A percentile compares a stretch with the other conserved stretches of the same genome.
Conservation (phyloP, 2,888 invertebrate genomes). For the Choristoneura rosaceana region DNA sequence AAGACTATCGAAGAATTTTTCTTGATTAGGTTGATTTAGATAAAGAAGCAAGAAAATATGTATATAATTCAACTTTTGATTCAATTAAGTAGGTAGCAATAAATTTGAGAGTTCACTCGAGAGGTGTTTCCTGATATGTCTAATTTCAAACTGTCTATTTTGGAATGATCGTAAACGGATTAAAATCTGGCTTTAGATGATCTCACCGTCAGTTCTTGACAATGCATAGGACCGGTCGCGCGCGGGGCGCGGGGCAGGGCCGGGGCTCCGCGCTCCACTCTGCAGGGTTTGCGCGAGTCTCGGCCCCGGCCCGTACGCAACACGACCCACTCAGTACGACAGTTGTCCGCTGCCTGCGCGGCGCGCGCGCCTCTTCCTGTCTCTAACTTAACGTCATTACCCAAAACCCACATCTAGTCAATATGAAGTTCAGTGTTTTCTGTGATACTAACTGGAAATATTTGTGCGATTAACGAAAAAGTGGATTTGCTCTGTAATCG, state of each 20-base stretch:
- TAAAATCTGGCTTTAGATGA: conserved; percentile 73
- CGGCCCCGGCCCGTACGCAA: conserved; percentile 60
- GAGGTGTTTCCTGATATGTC: background rate
- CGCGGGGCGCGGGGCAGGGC: conserved; percentile 62
- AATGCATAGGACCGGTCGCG: conserved; percentile 82
- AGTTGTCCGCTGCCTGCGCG: conserved; percentile 76
- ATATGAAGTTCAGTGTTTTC: conserved; percentile 66
- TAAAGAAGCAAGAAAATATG: no score
- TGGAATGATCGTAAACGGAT: conserved; percentile 64
- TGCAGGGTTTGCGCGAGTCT: conserved; percentile 80
- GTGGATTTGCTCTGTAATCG: conserved; percentile 64
- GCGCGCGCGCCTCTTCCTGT: conserved; percentile 73
- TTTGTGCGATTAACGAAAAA: conserved; percentile 63
- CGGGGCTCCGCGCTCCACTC: conserved; percentile 50
- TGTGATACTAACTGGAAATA: conserved; percentile 49
- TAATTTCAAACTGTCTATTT: conserved; percentile 42
- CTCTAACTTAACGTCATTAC: conserved; percentile 63
- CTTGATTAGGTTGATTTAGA: no score
- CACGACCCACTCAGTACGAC: conserved; percentile 71
- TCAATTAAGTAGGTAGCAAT: no score
- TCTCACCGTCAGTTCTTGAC: conserved; percentile 81
- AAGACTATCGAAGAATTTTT: no score
- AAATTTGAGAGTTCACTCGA: no score
- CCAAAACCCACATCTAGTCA: conserved; percentile 63
- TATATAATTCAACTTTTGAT: no score